These are phyloP conservation scores for Todus mexicanus DNA, from an alignment of 2,797 vertebrate species.

Conservation along the genomic window DNA sequence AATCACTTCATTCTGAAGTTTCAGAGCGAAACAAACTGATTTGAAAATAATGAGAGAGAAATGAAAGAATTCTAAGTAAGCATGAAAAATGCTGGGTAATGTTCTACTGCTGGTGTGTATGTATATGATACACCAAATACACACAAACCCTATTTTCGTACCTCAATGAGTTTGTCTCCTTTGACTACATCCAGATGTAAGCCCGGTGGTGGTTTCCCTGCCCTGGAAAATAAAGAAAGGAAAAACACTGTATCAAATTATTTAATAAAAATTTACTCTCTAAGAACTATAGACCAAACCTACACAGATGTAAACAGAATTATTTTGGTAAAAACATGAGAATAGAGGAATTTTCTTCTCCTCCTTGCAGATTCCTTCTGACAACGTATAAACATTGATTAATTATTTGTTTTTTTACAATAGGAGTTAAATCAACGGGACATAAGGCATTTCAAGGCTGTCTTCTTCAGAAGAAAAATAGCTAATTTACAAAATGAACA, in stretches of 20 bases:
- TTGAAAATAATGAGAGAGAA: not conserved
- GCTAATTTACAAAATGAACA: not conserved
- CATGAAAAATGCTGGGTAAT: not conserved
- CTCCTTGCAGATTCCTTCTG: not conserved
- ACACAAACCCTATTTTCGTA: conserved; percentile 67
- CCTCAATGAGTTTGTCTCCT: conserved; percentile 98
- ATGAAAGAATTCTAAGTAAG: not conserved
- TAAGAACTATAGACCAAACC: not conserved
- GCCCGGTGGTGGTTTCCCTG: conserved; percentile 95
- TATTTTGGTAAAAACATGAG: not conserved
- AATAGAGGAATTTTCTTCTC: not conserved
- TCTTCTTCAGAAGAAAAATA: not conserved
- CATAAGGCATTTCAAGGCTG: not conserved
- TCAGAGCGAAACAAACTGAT: not conserved
- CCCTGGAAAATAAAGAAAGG: conserved; percentile 79
- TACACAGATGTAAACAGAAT: not conserved
- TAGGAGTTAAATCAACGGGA: not conserved
- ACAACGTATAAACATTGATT: too few relatives aligned
- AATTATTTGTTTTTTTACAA: not conserved
- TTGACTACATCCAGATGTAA: conserved; percentile 98
- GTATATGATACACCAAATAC: not conserved
- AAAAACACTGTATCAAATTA: not conserved
- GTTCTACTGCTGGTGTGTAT: not conserved
- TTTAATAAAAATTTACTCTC: not conserved
- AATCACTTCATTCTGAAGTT: not conserved